Conservation (phyloP, 2,888 invertebrate species). For the Heliothis peltigera region DNA sequence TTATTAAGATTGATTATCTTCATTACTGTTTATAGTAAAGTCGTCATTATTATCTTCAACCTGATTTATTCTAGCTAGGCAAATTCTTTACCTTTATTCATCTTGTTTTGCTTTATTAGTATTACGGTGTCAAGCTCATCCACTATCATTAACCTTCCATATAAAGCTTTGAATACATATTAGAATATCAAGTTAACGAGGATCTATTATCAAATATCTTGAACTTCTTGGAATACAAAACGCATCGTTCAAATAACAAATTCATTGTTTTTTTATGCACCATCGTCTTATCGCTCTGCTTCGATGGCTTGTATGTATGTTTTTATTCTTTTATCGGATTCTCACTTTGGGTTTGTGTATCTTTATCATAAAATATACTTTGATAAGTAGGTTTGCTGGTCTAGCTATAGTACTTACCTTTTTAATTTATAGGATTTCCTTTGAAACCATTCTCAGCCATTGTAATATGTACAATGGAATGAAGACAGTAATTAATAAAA, state of each 20-base stretch:
- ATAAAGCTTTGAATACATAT: slow-evolving; percentile 23
- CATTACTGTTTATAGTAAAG: neutral
- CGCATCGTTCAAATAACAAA: slow-evolving; percentile 30
- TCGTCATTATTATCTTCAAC: slow-evolving; percentile 3
- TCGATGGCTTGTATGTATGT: slow-evolving; percentile 28
- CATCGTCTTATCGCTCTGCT: slow-evolving; percentile 46
- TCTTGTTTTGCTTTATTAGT: neutral
- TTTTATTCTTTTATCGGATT: slow-evolving; percentile 42
- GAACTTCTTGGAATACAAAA: slow-evolving; percentile 38
- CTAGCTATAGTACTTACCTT: neutral
- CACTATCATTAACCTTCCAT: slow-evolving; percentile 10
- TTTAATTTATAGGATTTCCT: neutral
- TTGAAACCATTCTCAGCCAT: neutral
- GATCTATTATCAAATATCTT: slow-evolving; percentile 16
- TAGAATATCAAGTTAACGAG: slow-evolving; percentile 10
- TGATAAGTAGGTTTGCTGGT: neutral
- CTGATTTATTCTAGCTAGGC: neutral
- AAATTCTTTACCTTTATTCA: slow-evolving; percentile 6
- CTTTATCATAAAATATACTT: neutral
- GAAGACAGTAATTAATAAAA: slow-evolving; percentile 31
- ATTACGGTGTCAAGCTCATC: slow-evolving; percentile 26
- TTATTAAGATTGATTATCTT: slow-evolving; percentile 11
- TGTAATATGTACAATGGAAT: neutral
- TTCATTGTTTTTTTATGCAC: slow-evolving; percentile 38
- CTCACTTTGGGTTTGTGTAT: slow-evolving; percentile 19